Evolutionary conservation across 1,140 invertebrate genomes (phyloP), one percentile per base, ranked within the genome.

Genomic region (Teleopsis dalmanni): DNA sequence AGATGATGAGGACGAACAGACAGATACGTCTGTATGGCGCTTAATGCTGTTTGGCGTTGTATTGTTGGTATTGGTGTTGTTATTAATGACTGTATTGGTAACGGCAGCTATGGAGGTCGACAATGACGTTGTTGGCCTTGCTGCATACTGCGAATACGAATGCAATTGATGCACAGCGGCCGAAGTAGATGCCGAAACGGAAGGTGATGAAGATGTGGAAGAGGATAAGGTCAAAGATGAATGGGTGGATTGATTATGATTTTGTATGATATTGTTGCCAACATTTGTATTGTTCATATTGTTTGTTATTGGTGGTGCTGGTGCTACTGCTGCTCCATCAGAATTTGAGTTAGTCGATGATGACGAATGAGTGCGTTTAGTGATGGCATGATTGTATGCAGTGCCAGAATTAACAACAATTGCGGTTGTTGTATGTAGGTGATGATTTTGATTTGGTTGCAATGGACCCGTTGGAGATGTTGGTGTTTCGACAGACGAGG

Each of bases 401-500:
- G 47, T 40, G 51, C 55, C 49, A 53, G 50, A 29, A 52, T 47
- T 35, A 50, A 50, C 47, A 48, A 54, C 46, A 51, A 53, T 33
- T 47, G 56, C 47, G 31, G 23, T 53, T 33, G 52, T 51, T 9
- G 51, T 52, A 18, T 52, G 47, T 16, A 38, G 46, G 25, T 52
- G 51, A 18, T 23, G 49, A 51, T 51, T 19, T 34, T 45, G 43
- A 31, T 45, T 22, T 22, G 40, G 10, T 34, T 44, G 42, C 26
- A 51, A 43, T 51, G 49, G 49, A 33, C 18, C 43, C 19, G 50
- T 56, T 34, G 57, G 53, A 35, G 54, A 57, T 29, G 58, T 58
- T 16, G 57, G 52, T 33, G 52, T 59, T 22, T 59, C 58, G 48
- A 59, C 50, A 29, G 57, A 60, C 33, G 58, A 57, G 35, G 55